Evolutionary conservation across 2,888 invertebrate species (phyloP).

Genomic region (Protodeltote pygarga): DNA sequence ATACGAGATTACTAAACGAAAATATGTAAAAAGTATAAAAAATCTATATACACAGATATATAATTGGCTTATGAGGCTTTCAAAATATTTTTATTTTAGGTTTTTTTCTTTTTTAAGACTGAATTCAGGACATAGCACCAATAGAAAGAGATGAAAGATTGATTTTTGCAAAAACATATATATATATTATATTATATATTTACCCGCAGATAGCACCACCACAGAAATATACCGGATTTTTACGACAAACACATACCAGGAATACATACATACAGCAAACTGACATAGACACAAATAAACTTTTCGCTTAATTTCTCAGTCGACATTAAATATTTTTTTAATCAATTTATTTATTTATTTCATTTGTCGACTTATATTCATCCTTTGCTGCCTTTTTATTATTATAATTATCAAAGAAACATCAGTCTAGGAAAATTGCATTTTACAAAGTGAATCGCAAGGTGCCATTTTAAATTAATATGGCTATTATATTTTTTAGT

Average conservation of each 20-base stretch:
- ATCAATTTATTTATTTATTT: slow-evolving; percentile 38
- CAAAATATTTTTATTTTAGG: slow-evolving; percentile 74
- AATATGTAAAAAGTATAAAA: slow-evolving; percentile 73
- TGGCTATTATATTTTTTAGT: slow-evolving; percentile 81
- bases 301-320: slow-evolving; percentile 43
- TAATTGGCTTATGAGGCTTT: slow-evolving; percentile 86
- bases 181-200: too few relatives aligned
- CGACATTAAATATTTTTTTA: slow-evolving; percentile 43
- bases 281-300: slow-evolving; percentile 43
- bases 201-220: slow-evolving; percentile 75
- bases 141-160: slow-evolving; percentile 63
- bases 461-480: slow-evolving; percentile 81
- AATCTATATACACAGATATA: slow-evolving; percentile 79
- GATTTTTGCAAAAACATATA: slow-evolving; percentile 53
- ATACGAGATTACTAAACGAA: slow-evolving; percentile 85
- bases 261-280: slow-evolving; percentile 49
- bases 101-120: slow-evolving; percentile 82
- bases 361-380: slow-evolving; percentile 48
- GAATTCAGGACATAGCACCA: slow-evolving; percentile 80
- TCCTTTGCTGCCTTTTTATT: slow-evolving; percentile 39
- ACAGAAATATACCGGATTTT: slow-evolving; percentile 58
- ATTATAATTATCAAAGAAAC: slow-evolving; percentile 36
- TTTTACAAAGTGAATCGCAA: slow-evolving; percentile 79
- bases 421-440: slow-evolving; percentile 57
- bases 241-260: slow-evolving; percentile 32